Conservation (phyloP, 1,140 invertebrate species). For the Drosophila baimaii region DNA sequence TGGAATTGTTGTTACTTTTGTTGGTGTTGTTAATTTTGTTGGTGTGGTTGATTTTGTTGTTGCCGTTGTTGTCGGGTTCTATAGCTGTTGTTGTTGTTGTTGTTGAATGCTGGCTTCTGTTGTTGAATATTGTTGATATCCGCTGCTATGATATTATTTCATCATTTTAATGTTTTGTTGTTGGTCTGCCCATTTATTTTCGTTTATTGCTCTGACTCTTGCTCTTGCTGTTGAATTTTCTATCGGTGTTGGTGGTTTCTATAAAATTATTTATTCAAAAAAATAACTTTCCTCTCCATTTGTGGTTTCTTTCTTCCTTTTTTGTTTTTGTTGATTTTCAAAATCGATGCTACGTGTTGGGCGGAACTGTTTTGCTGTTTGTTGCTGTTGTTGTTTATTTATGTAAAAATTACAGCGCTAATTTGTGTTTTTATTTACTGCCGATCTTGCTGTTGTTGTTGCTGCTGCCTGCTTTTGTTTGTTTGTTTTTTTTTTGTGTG, state of each 20-base stretch:
- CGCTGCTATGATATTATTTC: slow-evolving; percentile 11
- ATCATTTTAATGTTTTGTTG: slow-evolving; percentile 15
- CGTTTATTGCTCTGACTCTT: slow-evolving; percentile 11
- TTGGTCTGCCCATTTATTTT: not conserved
- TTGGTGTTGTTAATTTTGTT: no score
- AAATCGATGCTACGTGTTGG: slow-evolving; percentile 82
- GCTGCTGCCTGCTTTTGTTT: slow-evolving; percentile 11
- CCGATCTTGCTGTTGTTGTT: slow-evolving; percentile 16
- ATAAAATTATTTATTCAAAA: slow-evolving; percentile 55
- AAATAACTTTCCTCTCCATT: slow-evolving; percentile 41
- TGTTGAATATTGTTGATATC: slow-evolving; percentile 4
- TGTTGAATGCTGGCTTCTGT: slow-evolving; percentile 23
- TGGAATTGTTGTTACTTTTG: no score
- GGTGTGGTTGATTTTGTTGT: not conserved
- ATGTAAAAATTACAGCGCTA: slow-evolving; percentile 31
- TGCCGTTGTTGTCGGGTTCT: slow-evolving; percentile 1
- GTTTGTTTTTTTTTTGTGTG: slow-evolving; percentile 32
- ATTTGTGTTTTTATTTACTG: slow-evolving; percentile 27
- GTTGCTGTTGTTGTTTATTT: slow-evolving; percentile 43
- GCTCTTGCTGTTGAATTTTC: slow-evolving; percentile 12
- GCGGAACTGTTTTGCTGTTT: slow-evolving; percentile 76
- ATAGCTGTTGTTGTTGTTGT: slow-evolving; percentile 1
- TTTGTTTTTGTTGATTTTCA: slow-evolving; percentile 68
- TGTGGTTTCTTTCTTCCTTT: slow-evolving; percentile 17
- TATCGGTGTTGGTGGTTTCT: slow-evolving; percentile 23